Evolutionary conservation across 1,140 invertebrate genomes (phyloP).

Genomic region (Micrasema minimum): DNA sequence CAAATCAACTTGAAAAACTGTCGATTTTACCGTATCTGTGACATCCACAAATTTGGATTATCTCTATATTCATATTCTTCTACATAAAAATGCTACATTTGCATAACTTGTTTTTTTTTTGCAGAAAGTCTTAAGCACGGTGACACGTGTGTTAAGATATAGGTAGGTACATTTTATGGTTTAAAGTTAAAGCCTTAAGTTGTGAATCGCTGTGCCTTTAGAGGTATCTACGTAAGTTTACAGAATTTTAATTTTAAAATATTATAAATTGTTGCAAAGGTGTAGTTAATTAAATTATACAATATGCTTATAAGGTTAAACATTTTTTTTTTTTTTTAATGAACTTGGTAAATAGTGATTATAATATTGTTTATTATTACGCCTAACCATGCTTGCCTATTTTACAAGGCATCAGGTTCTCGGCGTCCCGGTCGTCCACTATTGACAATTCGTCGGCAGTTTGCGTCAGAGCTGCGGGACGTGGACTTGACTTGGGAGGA

Average conservation of each 20-base stretch:
- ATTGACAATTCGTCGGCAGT: no score
- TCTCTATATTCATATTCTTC: conserved; percentile 35
- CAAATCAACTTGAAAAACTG: conserved; percentile 43
- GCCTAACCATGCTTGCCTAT: no score
- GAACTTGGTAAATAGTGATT: conserved; percentile 40
- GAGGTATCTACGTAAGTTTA: conserved; percentile 3
- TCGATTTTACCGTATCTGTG: conserved; percentile 32
- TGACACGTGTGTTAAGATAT: conserved; percentile 31
- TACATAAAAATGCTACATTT: conserved; percentile 11
- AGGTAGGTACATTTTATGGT: conserved; percentile 16
- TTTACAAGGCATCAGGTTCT: no score
- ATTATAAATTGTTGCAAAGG: conserved; percentile 6
- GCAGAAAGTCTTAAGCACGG: conserved; percentile 43
- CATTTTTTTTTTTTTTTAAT: conserved; percentile 29
- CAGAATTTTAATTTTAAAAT: no score
- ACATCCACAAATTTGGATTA: conserved; percentile 24
- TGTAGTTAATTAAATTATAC: conserved; percentile 5
- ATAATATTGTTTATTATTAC: no score
- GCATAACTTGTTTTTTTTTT: conserved; percentile 41
- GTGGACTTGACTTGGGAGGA: no score
- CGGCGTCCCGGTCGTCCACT: no score
- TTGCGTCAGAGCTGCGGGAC: no score
- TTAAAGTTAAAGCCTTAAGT: conserved; percentile 12
- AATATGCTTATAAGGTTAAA: conserved; percentile 23
- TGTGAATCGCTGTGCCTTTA: conserved; percentile 2